Conservation (phyloP, 2,113 vertebrate genomes). For the Delphinus delphis region DNA sequence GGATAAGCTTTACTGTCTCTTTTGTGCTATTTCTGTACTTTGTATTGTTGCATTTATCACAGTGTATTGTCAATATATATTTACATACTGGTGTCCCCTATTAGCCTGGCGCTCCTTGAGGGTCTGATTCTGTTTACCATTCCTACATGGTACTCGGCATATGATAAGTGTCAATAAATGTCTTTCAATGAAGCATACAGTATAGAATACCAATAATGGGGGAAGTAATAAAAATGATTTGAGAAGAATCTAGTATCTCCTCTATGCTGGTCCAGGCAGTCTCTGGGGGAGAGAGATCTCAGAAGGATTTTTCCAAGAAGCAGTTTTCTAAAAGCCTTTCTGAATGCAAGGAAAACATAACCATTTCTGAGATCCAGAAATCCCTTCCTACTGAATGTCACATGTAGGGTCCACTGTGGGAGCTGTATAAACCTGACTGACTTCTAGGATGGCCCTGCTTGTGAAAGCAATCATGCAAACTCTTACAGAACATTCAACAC, state of each 20-base stretch:
- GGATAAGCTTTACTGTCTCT: conserved; percentile 30
- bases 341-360: conserved; percentile 42
- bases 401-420: background rate
- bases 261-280: background rate
- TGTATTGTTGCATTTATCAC: background rate
- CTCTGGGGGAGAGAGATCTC: background rate
- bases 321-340: conserved; percentile 49
- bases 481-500: background rate
- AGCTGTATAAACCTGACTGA: background rate
- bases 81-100: background rate
- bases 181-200: conserved; percentile 21
- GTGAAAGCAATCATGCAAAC: background rate
- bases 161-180: background rate
- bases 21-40: background rate
- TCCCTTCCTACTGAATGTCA: background rate
- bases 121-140: background rate
- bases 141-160: background rate
- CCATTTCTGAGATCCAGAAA: background rate
- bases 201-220: background rate
- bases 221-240: conserved; percentile 43
- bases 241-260: background rate
- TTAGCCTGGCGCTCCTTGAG: background rate
- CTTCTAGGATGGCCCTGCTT: background rate
- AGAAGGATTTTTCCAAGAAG: conserved; percentile 15
- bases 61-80: background rate